Base-by-base conservation (phyloP, 2,888 invertebrate species). In the Stramonita haemastoma region DNA sequence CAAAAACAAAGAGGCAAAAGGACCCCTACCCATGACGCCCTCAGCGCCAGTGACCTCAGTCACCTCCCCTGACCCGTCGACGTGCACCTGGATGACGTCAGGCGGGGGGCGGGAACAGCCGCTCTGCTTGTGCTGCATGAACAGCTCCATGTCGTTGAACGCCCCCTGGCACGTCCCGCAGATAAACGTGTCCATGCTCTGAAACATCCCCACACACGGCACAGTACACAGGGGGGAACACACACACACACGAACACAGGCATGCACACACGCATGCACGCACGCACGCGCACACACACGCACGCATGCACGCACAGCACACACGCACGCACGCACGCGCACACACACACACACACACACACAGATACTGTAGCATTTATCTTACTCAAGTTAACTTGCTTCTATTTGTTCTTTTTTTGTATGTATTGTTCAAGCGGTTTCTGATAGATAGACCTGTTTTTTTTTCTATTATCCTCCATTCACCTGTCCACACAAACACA, bases 101-200 rank as follows among this genome's bases (percentile, higher is more conserved):
- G 91, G 87, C 34, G 73, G 83, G 34, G 88, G 79, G 26, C 83
- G 88, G 6, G 90, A 89, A 91, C 93, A 94, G 22, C 90, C 91
- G 19, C 93, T 92, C 90, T 94, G 94, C 89, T 96, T 96, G 93
- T 96, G 96, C 11, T 92, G 90, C 36, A 96, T 92, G 91, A 96
- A 96, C 87, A 92, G 92, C 56, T 94, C 93, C 77, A 96, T 95
- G 92, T 95, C 95, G 91, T 95, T 94, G 91, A 95, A 96, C 22
- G 94, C 93, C 11, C 92, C 91, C 89, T 94, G 93, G 90, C 96
- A 96, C 0, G 92, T 91, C 13, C 96, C 96, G 92, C 96, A 96
- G 73, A 95, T 95, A 89, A 95, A 95, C 11, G 95, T 94, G 91
- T 96, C 96, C 91, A 94, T 88, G 22, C 93, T 93, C 94, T 94